Percentiles rank a stretch among this genome's conserved stretches.
These are phyloP conservation scores for Serilophus lunatus DNA, from an alignment of 2,113 vertebrate genomes.

Conservation along the genomic window DNA sequence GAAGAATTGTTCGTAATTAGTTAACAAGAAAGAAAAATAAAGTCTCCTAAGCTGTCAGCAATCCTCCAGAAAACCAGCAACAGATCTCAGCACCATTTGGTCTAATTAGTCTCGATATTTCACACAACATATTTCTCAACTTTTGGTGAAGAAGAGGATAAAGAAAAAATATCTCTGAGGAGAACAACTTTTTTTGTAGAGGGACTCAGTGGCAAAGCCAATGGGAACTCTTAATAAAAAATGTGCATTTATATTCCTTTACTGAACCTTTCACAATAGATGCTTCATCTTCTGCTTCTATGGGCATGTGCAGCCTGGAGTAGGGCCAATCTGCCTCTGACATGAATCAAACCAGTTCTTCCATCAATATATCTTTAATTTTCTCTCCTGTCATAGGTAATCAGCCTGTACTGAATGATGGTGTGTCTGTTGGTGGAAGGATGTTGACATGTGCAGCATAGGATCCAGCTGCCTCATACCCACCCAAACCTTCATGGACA, in stretches of 20 bases:
- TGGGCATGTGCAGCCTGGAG: neutral
- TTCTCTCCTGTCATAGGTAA: neutral
- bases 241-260: neutral
- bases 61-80: slow-evolving; percentile 63
- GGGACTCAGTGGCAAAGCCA: neutral
- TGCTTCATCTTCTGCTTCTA: neutral
- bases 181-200: slow-evolving; percentile 54
- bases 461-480: neutral
- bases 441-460: neutral
- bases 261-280: neutral
- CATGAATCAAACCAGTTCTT: neutral
- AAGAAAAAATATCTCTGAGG: slow-evolving; percentile 42
- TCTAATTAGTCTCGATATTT: slow-evolving; percentile 78
- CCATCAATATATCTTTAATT: neutral
- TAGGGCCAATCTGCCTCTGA: neutral
- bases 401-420: neutral
- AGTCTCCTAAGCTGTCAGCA: slow-evolving; percentile 63
- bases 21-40: slow-evolving; percentile 52
- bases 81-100: slow-evolving; percentile 76
- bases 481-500: neutral
- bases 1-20: slow-evolving; percentile 54
- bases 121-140: slow-evolving; percentile 72
- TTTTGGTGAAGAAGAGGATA: slow-evolving; percentile 23
- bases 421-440: neutral
- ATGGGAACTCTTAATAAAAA: slow-evolving; percentile 16